Base-by-base conservation (phyloP, 2,888 invertebrate species). In the Dorcus hopei region DNA sequence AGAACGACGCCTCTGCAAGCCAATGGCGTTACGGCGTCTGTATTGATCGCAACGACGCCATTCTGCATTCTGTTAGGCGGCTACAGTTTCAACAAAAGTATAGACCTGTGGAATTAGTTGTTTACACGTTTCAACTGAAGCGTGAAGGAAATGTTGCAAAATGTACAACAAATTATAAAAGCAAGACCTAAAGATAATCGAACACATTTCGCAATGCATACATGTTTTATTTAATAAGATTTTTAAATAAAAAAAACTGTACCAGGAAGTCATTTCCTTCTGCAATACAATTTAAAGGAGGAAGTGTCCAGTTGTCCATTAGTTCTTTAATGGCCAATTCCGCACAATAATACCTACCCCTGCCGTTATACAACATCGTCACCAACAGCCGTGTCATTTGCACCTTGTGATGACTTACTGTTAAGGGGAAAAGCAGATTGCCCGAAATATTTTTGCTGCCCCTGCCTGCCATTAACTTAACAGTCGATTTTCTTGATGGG, bases 1-100 rank as follows among this genome's bases (percentile, higher is more conserved):
- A 67, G 56, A 62, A 64, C 68, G 73, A 73, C 73, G 74, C 70
- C 61, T 53, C 47, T 49, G 53, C 50, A 66, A 51, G 51, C 77
- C 77, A 78, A 78, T 78, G 60, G 65, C 62, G 63, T 56, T 60
- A 58, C 65, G 66, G 70, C 74, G 72, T 67, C 70, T 58, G 62
- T 77, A 77, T 78, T 77, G 77, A 77, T 77, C 71, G 70, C 64
- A 41, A 64, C 67, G 72, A 67, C 77, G 77, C 77, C 76, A 77
- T 77, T 65, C 60, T 64, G 51, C 57, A 33, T 53, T 50, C 40
- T 19, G 11, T 26, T 54, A 26, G 14, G 26, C 16, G 16, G 26
- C n/a, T 38, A 49, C 49, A 38, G 49, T 14, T 3, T 26, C 14
- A 49, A 19, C 45, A 45, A 45, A 19, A 45, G 45, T 45, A 19